Evolutionary conservation across 2,888 invertebrate species (phyloP), one percentile per base, ranked within the genome.

Genomic region (Lingula anatina): DNA sequence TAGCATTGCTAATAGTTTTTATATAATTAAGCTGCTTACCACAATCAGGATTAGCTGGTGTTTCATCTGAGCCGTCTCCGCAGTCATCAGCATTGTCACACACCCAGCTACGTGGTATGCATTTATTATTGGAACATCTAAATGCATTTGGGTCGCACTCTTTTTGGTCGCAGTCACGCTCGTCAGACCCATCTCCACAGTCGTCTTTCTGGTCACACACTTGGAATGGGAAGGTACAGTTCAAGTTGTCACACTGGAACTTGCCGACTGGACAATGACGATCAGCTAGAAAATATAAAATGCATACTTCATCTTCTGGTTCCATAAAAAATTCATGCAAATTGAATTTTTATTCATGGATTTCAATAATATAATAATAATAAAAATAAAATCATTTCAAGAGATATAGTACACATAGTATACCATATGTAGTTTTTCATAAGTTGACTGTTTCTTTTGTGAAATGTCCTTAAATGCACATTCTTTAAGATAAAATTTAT

Each of bases 161-260:
- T 9, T 61, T 54, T 7, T 57, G 55, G 15, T 61, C 62, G 55
- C 74, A 74, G 35, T 61, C 57, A 18, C 59, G 55, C 54, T 74
- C 82, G 54, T 82, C 82, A 3, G 80, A 80, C 5, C 79, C 79
- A 54, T 81, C 82, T 0, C 96, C 92, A 76, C 97, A 99, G 74
- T 97, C 96, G 0, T 96, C 94, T 76, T 94, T 92, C 0, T 94
- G 93, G 70, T 99, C 97, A 72, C 97, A 99, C 9, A 81, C 71
- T 53, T 62, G 62, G 56, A 69, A 71, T 12, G 66, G 60, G 47
- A 66, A 65, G 0, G 71, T 66, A 56, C 75, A 75, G 61, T 70
- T 70, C 35, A 61, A 56, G 55, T 75, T 72, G 45, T 55, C 59
- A 50, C 75, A 75, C 46, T 67, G 65, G 55, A 71, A 73, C 56